Percentiles rank a stretch among this genome's conserved stretches.
Conservation (phyloP, 1,140 invertebrate genomes). For the Bactericera cockerelli region DNA sequence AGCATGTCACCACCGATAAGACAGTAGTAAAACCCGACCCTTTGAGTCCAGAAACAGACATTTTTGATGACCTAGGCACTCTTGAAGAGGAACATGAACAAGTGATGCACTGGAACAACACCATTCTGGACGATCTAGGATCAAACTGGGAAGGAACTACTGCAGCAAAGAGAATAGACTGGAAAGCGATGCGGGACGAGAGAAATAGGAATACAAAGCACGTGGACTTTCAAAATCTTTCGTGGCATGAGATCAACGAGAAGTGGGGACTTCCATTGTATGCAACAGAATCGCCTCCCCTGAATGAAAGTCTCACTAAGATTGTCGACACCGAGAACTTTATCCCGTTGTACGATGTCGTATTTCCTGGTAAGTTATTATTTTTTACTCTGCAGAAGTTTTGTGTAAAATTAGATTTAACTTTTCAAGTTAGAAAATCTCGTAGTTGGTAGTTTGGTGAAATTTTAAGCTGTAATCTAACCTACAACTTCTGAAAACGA, state of each 20-base stretch:
- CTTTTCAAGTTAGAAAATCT: no score
- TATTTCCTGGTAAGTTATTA: background rate
- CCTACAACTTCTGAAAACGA: no score
- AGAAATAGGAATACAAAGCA: background rate
- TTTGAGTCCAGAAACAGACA: no score
- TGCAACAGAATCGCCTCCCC: background rate
- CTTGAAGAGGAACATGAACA: no score
- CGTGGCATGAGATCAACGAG: background rate
- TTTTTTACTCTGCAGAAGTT: background rate
- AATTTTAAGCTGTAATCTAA: no score
- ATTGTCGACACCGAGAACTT: background rate
- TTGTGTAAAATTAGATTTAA: no score
- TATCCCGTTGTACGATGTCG: background rate
- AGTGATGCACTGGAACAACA: no score
- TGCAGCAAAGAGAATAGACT: background rate
- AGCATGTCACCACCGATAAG: no score
- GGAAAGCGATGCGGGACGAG: background rate
- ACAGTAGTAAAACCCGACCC: no score
- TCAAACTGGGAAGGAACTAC: background rate
- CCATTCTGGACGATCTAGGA: background rate
- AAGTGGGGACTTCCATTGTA: background rate
- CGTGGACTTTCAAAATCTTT: background rate
- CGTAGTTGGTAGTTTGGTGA: no score
- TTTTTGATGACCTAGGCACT: no score
- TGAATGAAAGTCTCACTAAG: background rate